phyloP scores from a whole-genome alignment of 2,113 vertebrate genomes.

The Connochaetes taurinus region DNA sequence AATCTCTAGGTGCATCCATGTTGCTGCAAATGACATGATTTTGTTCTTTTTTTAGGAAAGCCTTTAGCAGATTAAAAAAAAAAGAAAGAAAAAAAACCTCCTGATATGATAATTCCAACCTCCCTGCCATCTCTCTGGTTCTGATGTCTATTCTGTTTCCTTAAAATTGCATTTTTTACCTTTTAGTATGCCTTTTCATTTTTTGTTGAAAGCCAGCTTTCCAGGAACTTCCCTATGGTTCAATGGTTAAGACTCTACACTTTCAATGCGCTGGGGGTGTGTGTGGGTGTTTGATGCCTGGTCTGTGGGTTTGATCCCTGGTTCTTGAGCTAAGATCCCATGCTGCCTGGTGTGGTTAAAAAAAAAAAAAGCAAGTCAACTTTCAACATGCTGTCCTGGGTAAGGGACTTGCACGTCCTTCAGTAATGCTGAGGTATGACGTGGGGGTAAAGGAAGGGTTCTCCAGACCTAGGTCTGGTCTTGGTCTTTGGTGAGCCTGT shows the following conservation, averaged over 20 bases:
- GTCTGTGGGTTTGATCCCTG: background rate
- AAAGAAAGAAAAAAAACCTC: background rate
- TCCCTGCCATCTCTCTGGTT: background rate
- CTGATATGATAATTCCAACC: background rate
- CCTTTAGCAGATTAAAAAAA: background rate
- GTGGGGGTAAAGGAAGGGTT: too few species aligned
- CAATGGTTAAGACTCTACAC: background rate
- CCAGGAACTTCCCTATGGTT: background rate
- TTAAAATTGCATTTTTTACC: background rate
- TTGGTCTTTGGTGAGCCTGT: background rate
- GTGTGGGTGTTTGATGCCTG: background rate
- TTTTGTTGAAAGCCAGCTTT: background rate
- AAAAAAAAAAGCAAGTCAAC: background rate
- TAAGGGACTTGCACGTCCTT: background rate
- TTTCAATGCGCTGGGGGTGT: background rate
- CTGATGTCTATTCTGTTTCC: background rate
- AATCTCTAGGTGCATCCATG: background rate
- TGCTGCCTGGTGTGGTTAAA: background rate
- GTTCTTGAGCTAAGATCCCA: background rate
- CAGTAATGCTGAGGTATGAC: accelerated
- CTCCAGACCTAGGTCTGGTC: accelerated
- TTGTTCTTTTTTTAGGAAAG: background rate
- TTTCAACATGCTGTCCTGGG: background rate
- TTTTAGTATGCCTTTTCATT: background rate
- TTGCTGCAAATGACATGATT: background rate